Base-by-base conservation (phyloP, 2,888 invertebrate genomes). In the Lepidochitona cinerea region DNA sequence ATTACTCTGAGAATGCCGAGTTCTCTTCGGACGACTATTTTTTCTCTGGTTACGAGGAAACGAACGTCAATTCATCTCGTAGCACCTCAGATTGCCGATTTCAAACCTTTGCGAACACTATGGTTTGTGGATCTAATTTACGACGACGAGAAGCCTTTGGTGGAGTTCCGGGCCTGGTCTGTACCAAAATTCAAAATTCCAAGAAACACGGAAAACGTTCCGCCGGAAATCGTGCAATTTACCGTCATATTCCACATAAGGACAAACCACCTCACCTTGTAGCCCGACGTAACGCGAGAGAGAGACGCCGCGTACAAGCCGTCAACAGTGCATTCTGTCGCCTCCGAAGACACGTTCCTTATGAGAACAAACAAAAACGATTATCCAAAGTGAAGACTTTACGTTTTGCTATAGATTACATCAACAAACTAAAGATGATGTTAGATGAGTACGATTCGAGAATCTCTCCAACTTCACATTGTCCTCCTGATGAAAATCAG, bases 331-430 rank as follows among this genome's bases (percentile, higher is more conserved):
- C 94, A 41, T 94, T 94, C 88, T 87, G 91, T 1, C 91, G 92
- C 70, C 90, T 94, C 53, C 91, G 93, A 67, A 92, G 92, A 85
- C 92, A 92, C 78, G 92, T 94, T 53, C 93, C 93, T 4, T 90
- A 92, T 74, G 92, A 93, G 75, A 92, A 92, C 77, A 85, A 85
- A 66, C 87, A 89, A 75, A 89, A 89, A 78, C 82, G 89, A 23
- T 80, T 94, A 68, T 94, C 94, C 79, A 94, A 94, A 89, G 93
- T 94, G 72, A 93, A 93, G 87, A 94, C 93, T 1, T 87, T 94
- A 65, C 91, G 93, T 52, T 79, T 85, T 6, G 94, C 94, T 37
- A 93, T 94, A 74, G 92, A 93, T 80, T 94, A 94, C 87, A 94
- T 94, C 77, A 90, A 89, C 70, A 90, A 91, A 71, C 88, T 94